Evolutionary conservation across 2,888 invertebrate species (phyloP).

Genomic region (Masnerella sp.): DNA sequence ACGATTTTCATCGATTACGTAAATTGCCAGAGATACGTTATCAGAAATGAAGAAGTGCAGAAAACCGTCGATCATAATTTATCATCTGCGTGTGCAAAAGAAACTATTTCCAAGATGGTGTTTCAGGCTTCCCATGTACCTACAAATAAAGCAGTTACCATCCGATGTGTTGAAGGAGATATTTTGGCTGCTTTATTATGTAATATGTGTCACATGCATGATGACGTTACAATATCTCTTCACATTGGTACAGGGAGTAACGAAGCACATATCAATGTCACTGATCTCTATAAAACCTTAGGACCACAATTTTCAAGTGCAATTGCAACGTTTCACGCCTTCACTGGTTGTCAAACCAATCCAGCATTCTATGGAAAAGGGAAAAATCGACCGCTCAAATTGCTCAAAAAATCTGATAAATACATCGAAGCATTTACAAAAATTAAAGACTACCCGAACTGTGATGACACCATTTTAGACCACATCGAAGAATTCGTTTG

Average conservation of each 20-base stretch:
- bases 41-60: slow-evolving; percentile 21
- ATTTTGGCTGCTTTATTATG: slow-evolving; percentile 8
- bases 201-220: slow-evolving; percentile 11
- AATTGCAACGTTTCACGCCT: slow-evolving; percentile 33
- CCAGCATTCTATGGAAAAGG: slow-evolving; percentile 21
- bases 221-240: slow-evolving; percentile 31
- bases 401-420: slow-evolving; percentile 1
- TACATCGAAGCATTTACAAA: slow-evolving; percentile 8
- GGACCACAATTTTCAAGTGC: slow-evolving; percentile 33
- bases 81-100: slow-evolving; percentile 5
- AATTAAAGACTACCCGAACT: background rate
- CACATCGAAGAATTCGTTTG: slow-evolving; percentile 21
- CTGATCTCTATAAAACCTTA: slow-evolving; percentile 37
- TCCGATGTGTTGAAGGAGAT: slow-evolving; percentile 24
- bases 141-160: slow-evolving; percentile 11
- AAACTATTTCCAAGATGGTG: slow-evolving; percentile 11
- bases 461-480: background rate
- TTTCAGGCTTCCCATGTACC: slow-evolving; percentile 9
- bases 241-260: slow-evolving; percentile 48
- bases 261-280: slow-evolving; percentile 48
- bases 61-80: slow-evolving; percentile 2
- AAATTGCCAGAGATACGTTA: slow-evolving; percentile 42
- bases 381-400: slow-evolving; percentile 11
- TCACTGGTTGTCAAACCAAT: slow-evolving; percentile 58
- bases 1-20: slow-evolving; percentile 58